phyloP scores from a whole-genome alignment of 2,797 vertebrate genomes.

The Allobates femoralis region DNA sequence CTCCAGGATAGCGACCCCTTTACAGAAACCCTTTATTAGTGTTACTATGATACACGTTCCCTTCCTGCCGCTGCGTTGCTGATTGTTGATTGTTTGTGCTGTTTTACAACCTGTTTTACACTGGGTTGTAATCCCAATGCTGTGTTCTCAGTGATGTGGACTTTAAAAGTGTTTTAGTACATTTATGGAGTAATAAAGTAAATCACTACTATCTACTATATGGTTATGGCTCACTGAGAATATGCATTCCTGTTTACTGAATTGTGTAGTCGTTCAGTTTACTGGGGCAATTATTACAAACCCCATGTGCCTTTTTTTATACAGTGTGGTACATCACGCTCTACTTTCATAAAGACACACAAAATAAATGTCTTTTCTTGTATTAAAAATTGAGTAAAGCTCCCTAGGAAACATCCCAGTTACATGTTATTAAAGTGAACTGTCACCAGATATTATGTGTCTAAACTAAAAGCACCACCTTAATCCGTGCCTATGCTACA shows the following conservation, averaged over 20 bases:
- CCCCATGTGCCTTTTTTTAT: background rate
- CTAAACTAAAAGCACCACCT: no score
- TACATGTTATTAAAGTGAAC: no score
- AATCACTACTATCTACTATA: slow-evolving; percentile 53
- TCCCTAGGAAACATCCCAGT: no score
- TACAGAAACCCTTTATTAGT: background rate
- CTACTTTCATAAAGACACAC: background rate
- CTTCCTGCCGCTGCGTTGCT: background rate
- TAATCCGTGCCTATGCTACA: no score
- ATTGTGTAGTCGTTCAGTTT: slow-evolving; percentile 1
- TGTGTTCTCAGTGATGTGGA: slow-evolving; percentile 41
- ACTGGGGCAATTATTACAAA: slow-evolving; percentile 1
- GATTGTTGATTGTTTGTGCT: slow-evolving; percentile 61
- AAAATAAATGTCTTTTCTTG: background rate
- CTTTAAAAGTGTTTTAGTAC: slow-evolving; percentile 46
- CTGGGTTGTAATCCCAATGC: background rate
- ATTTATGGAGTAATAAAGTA: slow-evolving; percentile 55
- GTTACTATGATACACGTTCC: background rate
- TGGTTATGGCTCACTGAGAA: slow-evolving; percentile 31
- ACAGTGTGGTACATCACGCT: background rate
- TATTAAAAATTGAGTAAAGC: no score
- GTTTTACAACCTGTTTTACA: slow-evolving; percentile 19
- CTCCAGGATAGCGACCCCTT: background rate
- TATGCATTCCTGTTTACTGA: slow-evolving; percentile 28
- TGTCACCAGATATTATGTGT: no score